Evolutionary conservation across 2,888 invertebrate species (phyloP).

Genomic region (Nematopogon swammerdamellus): DNA sequence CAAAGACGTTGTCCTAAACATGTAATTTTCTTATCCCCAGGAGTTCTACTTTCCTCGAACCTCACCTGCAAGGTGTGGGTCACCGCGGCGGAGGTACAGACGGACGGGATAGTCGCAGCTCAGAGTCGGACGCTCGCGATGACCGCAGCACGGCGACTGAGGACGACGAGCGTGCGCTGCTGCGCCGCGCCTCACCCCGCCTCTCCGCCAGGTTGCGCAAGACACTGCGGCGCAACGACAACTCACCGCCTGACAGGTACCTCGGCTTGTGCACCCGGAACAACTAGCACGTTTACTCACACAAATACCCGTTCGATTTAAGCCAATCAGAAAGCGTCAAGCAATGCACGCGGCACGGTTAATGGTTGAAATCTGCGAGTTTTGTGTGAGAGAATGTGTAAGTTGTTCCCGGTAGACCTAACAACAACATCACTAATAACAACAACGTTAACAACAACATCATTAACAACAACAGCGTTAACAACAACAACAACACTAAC

Average conservation of each 20-base stretch:
- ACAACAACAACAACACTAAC: no score
- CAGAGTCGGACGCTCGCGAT: slow-evolving; percentile 44
- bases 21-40: slow-evolving; percentile 47
- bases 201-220: not conserved
- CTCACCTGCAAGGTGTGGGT: slow-evolving; percentile 64
- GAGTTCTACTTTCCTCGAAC: slow-evolving; percentile 73
- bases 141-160: slow-evolving; percentile 39
- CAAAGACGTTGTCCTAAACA: no score
- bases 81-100: slow-evolving; percentile 23
- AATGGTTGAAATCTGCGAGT: no score
- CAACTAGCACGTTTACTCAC: no score
- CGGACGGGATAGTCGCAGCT: slow-evolving; percentile 43
- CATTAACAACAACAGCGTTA: no score
- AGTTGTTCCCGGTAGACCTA: no score
- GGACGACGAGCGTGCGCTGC: slow-evolving; percentile 42
- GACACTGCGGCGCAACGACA: slow-evolving; percentile 1
- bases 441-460: no score
- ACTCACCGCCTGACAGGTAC: slow-evolving; percentile 24
- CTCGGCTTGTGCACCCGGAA: slow-evolving; percentile 26
- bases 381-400: no score
- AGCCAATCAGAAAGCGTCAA: no score
- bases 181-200: slow-evolving; percentile 37
- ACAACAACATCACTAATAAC: no score
- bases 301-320: no score
- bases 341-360: no score